Percentiles rank a stretch among this genome's conserved stretches.
Conservation (phyloP, 2,888 invertebrate species). For the Steromphala cineraria region DNA sequence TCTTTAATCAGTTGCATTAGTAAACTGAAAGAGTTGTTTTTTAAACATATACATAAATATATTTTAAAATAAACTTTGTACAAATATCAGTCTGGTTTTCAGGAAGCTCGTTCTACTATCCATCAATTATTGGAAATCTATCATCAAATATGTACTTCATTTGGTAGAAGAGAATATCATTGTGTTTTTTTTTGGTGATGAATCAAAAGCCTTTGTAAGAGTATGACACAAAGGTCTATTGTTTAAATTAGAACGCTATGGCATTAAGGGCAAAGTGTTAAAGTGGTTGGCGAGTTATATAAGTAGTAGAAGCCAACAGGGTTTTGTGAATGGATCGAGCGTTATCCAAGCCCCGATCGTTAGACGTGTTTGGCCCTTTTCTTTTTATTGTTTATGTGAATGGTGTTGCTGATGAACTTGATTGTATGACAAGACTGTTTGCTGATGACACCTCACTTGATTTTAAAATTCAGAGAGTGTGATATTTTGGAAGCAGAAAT, state of each 20-base stretch:
- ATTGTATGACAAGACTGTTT: background rate
- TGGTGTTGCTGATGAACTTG: constrained; percentile 23
- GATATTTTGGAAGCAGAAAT: no score
- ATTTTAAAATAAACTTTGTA: constrained; percentile 28
- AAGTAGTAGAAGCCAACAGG: constrained; percentile 22
- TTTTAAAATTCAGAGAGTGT: no score
- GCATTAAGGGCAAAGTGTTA: constrained; percentile 22
- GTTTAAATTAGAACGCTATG: constrained; percentile 33
- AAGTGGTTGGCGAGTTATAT: constrained; percentile 31
- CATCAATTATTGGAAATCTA: constrained; percentile 33
- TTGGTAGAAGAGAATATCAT: constrained; percentile 22
- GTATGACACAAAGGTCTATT: constrained; percentile 35
- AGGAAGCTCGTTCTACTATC: constrained; percentile 32
- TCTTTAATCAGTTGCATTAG: no score
- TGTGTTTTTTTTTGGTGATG: constrained; percentile 36
- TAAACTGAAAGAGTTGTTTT: no score
- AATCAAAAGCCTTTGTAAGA: constrained; percentile 38
- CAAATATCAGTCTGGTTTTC: constrained; percentile 31
- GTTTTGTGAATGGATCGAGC: background rate
- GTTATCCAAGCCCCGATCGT: background rate
- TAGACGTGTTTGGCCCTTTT: background rate
- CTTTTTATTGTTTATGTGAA: background rate
- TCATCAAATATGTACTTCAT: constrained; percentile 26
- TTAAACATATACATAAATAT: background rate
- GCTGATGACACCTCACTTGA: constrained; percentile 23